Conservation (phyloP, 1,140 invertebrate species). For the Notospermus geniculatus region DNA sequence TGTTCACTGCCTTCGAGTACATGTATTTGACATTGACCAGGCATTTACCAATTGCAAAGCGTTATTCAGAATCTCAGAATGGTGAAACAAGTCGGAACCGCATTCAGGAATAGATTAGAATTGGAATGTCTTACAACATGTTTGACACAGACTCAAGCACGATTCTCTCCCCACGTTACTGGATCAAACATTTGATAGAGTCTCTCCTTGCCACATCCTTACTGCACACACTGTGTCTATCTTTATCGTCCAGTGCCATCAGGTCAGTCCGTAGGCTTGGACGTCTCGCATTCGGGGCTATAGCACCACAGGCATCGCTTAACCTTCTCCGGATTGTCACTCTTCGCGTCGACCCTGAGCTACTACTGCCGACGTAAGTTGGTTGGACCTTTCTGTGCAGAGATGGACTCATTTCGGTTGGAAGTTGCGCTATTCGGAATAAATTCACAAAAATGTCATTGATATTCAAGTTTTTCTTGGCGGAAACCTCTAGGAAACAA, state of each 20-base stretch:
- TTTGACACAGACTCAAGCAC: no score
- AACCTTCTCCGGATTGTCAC: conserved; percentile 74
- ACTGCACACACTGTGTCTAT: neutral
- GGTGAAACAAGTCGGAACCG: no score
- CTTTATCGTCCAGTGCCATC: conserved; percentile 67
- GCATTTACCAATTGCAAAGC: no score
- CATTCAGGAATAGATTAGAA: no score
- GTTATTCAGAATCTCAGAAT: no score
- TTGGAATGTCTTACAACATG: no score
- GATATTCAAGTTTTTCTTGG: conserved; percentile 73
- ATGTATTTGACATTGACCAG: no score
- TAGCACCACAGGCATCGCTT: conserved; percentile 80
- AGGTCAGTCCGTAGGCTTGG: conserved; percentile 82
- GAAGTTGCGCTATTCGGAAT: conserved; percentile 75
- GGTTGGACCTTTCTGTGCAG: conserved; percentile 64
- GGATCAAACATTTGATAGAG: no score
- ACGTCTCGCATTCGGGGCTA: conserved; percentile 76
- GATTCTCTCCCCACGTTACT: no score
- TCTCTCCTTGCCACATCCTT: no score
- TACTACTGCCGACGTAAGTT: conserved; percentile 33
- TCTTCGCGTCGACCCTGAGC: conserved; percentile 53
- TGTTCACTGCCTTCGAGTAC: no score
- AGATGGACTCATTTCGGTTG: conserved; percentile 84
- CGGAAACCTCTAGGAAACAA: conserved; percentile 77
- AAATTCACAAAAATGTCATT: conserved; percentile 79